Evolutionary conservation across 2,797 vertebrate species (phyloP).

Genomic region (Acomys russatus): DNA sequence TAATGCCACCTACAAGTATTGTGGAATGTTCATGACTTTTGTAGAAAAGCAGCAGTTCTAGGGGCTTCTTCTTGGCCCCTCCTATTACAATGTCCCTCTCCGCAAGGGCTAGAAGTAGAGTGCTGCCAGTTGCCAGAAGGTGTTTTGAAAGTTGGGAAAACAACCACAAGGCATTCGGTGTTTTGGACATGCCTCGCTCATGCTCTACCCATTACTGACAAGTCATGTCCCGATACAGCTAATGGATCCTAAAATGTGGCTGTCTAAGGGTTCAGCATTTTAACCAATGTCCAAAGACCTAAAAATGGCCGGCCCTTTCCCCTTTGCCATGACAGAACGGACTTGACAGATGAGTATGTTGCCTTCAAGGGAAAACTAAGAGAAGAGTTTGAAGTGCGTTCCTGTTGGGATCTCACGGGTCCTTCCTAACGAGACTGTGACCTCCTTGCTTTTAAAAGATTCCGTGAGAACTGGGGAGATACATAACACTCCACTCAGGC

Average conservation of each 20-base stretch:
- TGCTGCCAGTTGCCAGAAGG: background rate
- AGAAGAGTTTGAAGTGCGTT: background rate
- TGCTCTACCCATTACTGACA: background rate
- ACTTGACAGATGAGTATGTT: background rate
- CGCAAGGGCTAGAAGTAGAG: background rate
- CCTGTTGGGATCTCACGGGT: background rate
- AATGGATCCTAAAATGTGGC: background rate
- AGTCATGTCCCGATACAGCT: background rate
- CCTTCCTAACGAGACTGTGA: background rate
- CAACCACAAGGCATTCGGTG: background rate
- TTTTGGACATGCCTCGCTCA: background rate
- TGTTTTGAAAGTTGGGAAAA: background rate
- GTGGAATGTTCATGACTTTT: background rate
- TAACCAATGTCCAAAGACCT: slow-evolving; percentile 20
- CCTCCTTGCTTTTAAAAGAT: background rate
- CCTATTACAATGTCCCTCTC: background rate
- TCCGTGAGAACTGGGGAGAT: background rate
- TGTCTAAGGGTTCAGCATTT: background rate
- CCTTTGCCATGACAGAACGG: background rate
- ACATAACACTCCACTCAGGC: background rate
- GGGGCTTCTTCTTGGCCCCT: background rate
- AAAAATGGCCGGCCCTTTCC: background rate
- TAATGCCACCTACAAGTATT: background rate
- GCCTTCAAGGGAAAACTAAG: background rate
- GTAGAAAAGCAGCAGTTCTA: background rate